These are phyloP conservation scores for Drosophila ananassae DNA, from an alignment of 1,140 invertebrate genomes.

Conservation along the genomic window DNA sequence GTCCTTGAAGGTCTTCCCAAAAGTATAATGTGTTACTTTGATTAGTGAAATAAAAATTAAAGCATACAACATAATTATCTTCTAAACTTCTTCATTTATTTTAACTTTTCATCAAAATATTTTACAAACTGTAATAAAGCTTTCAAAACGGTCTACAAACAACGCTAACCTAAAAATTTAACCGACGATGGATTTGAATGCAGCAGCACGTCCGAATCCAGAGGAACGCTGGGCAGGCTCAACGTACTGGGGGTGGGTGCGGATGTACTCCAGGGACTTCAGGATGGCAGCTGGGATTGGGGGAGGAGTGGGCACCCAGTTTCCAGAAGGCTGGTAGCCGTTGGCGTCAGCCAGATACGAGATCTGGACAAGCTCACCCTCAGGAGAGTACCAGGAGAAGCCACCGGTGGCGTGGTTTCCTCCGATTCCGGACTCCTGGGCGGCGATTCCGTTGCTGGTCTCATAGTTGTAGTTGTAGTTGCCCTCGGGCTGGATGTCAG, in stretches of 20 bases:
- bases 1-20: too few relatives aligned
- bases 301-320: constrained; percentile 90
- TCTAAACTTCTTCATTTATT: too few relatives aligned
- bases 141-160: too few relatives aligned
- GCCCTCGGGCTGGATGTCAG: constrained; percentile 85
- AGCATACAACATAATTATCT: too few relatives aligned
- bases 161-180: too few relatives aligned
- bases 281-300: constrained; percentile 90
- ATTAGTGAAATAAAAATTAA: too few relatives aligned
- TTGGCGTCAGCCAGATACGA: constrained; percentile 91
- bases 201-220: too few relatives aligned
- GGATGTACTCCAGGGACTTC: constrained; percentile 86
- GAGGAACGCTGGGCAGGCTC: constrained; percentile 18
- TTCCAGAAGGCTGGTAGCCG: constrained; percentile 89
- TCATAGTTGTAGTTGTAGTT: constrained; percentile 84
- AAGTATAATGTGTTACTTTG: too few relatives aligned
- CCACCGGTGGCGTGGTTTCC: constrained; percentile 42
- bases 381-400: constrained; percentile 70
- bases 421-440: constrained; percentile 85
- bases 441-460: constrained; percentile 87
- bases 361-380: constrained; percentile 84
- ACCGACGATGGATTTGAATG: too few relatives aligned
- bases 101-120: too few relatives aligned
- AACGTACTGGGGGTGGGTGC: constrained; percentile 83
- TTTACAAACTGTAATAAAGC: too few relatives aligned